These are phyloP conservation scores for Pedicia rivosa DNA, from an alignment of 2,888 invertebrate genomes.

Conservation along the genomic window DNA sequence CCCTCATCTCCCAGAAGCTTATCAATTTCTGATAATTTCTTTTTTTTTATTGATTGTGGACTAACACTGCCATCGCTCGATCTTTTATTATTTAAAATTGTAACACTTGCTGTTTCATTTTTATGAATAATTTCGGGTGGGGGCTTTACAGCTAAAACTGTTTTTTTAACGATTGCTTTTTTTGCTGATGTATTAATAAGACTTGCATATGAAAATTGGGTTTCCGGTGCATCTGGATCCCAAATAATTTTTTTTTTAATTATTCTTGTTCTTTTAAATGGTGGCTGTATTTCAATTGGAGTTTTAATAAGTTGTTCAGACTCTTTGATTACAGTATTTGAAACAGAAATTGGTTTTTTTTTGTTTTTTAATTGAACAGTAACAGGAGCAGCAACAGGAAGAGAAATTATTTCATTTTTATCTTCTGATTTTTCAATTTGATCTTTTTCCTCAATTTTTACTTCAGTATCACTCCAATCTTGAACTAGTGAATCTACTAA, in stretches of 20 bases:
- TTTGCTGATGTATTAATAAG: constrained; percentile 19
- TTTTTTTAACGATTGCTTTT: constrained; percentile 10
- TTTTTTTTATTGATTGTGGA: constrained; percentile 30
- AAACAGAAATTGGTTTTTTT: constrained; percentile 1
- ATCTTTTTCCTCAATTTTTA: constrained; percentile 7
- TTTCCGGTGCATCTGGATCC: constrained; percentile 40
- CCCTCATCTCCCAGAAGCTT: constrained; percentile 69
- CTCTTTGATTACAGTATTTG: neutral
- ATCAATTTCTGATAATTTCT: constrained; percentile 53
- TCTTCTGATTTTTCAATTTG: neutral
- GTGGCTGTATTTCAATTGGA: constrained; percentile 9
- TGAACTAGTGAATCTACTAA: constrained; percentile 23
- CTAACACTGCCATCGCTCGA: neutral
- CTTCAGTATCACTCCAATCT: constrained; percentile 29
- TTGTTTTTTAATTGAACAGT: neutral
- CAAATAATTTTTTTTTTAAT: constrained; percentile 59
- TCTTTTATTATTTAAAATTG: constrained; percentile 4
- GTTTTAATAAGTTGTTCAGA: neutral
- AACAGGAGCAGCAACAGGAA: neutral
- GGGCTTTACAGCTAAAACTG: constrained; percentile 4
- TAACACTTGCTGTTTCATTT: constrained; percentile 5
- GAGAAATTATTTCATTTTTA: neutral
- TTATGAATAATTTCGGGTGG: constrained; percentile 8
- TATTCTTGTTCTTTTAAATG: constrained; percentile 33
- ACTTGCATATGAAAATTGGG: constrained; percentile 29